Evolutionary conservation across 2,888 invertebrate genomes (phyloP).

Genomic region (Itoplectis maculator): DNA sequence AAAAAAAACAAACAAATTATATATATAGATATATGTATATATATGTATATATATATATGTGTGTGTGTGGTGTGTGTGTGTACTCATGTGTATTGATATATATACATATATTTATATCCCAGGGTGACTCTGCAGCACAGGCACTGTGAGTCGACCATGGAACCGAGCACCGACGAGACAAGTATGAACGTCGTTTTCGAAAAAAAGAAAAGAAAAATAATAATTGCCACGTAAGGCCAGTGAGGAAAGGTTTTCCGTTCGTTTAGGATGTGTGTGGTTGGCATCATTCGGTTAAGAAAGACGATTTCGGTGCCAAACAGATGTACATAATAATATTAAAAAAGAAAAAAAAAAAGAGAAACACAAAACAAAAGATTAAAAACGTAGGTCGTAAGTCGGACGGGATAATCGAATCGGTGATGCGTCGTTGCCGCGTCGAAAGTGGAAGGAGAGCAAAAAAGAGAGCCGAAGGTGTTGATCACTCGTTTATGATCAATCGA

Average conservation of each 20-base stretch:
- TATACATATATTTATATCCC: constrained; percentile 45
- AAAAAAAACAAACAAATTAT: constrained; percentile 15
- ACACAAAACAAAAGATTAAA: constrained; percentile 20
- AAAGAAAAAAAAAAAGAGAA: too few relatives aligned
- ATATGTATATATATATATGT: constrained; percentile 17
- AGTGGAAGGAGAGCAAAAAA: constrained; percentile 23
- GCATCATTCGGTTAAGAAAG: constrained; percentile 73
- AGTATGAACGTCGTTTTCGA: constrained; percentile 56
- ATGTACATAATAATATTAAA: constrained; percentile 82
- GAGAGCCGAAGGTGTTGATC: neutral
- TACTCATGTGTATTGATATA: neutral
- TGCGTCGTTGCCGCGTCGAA: constrained; percentile 14
- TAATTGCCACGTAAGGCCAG: constrained; percentile 57
- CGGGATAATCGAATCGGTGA: constrained; percentile 58
- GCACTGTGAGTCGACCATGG: constrained; percentile 72
- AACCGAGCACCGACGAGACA: constrained; percentile 66
- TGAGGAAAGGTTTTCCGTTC: constrained; percentile 54
- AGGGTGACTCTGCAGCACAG: constrained; percentile 74
- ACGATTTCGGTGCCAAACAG: constrained; percentile 83
- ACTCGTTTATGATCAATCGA: constrained; percentile 34
- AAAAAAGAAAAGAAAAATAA: constrained; percentile 48
- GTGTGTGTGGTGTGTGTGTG: neutral
- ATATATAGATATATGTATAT: constrained; percentile 1
- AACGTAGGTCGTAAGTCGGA: constrained; percentile 77
- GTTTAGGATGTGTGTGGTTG: constrained; percentile 69